Conservation (phyloP, 2,888 invertebrate species). For the Salpingus planirostris region DNA sequence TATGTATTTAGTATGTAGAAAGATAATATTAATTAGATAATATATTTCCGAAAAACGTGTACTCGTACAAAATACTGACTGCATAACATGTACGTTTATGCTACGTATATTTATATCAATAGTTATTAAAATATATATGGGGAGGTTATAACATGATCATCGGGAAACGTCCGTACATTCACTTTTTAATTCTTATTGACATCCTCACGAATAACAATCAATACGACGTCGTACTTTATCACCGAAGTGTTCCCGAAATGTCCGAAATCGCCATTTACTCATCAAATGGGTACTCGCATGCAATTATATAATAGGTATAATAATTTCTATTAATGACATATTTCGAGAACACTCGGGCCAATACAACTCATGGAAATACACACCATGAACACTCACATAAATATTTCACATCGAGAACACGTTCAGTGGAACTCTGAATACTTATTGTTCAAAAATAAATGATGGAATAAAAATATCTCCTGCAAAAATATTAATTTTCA, state of each 20-base stretch:
- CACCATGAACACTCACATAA: conserved; percentile 34
- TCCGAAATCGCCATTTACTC: too few relatives aligned
- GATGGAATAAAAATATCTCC: conserved; percentile 31
- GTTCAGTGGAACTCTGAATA: conserved; percentile 43
- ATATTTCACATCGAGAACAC: conserved; percentile 44
- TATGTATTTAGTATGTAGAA: conserved; percentile 41
- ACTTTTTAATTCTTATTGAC: conserved; percentile 38
- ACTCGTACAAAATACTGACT: conserved; percentile 44
- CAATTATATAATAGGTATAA: too few relatives aligned
- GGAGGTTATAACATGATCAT: conserved; percentile 33
- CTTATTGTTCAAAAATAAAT: conserved; percentile 33
- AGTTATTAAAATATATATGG: conserved; percentile 38
- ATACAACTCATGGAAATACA: conserved; percentile 24
- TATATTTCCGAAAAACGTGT: conserved; percentile 43
- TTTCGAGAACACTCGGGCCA: conserved; percentile 7
- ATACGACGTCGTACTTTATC: conserved; percentile 29
- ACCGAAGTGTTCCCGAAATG: conserved; percentile 25
- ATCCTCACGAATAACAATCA: conserved; percentile 40
- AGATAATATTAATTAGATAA: conserved; percentile 42
- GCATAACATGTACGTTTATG: conserved; percentile 33
- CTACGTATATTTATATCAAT: conserved; percentile 37
- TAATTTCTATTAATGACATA: neutral
- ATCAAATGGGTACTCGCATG: too few relatives aligned
- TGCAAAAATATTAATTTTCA: conserved; percentile 37
- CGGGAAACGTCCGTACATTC: conserved; percentile 31